Conservation (phyloP, 2,113 vertebrate species). For the Micromys minutus region DNA sequence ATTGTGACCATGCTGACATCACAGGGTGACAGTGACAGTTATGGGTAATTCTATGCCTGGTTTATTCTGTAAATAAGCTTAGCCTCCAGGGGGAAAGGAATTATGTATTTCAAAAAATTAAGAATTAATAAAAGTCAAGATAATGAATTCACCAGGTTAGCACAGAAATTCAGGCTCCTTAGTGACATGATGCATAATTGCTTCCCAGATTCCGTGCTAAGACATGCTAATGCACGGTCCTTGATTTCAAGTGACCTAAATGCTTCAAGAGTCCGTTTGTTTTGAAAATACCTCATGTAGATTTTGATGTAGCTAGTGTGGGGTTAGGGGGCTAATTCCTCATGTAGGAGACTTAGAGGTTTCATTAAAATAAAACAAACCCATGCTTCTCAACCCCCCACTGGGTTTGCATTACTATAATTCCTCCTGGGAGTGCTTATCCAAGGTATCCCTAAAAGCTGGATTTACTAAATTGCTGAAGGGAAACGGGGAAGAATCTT, state of each 20-base stretch:
- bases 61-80: slow-evolving; percentile 49
- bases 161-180: slow-evolving; percentile 36
- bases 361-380: slow-evolving; percentile 6
- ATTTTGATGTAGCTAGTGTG: neutral
- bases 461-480: too few relatives aligned
- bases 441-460: too few relatives aligned
- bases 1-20: slow-evolving; percentile 20
- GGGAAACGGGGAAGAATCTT: too few relatives aligned
- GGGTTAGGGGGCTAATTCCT: neutral
- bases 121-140: slow-evolving; percentile 65
- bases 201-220: slow-evolving; percentile 31
- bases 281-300: slow-evolving; percentile 41
- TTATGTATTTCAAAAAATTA: slow-evolving; percentile 48
- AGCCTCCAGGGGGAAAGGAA: slow-evolving; percentile 55
- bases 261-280: slow-evolving; percentile 50
- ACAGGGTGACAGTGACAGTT: neutral
- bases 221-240: slow-evolving; percentile 46
- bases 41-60: neutral
- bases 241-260: slow-evolving; percentile 38
- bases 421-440: slow-evolving; percentile 6
- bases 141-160: slow-evolving; percentile 49
- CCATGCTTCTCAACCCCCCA: neutral
- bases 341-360: neutral
- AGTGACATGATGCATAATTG: slow-evolving; percentile 32
- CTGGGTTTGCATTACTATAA: neutral